These are phyloP conservation scores for Cataglyphis albicans DNA, from an alignment of 2,888 invertebrate species.

Conservation along the genomic window DNA sequence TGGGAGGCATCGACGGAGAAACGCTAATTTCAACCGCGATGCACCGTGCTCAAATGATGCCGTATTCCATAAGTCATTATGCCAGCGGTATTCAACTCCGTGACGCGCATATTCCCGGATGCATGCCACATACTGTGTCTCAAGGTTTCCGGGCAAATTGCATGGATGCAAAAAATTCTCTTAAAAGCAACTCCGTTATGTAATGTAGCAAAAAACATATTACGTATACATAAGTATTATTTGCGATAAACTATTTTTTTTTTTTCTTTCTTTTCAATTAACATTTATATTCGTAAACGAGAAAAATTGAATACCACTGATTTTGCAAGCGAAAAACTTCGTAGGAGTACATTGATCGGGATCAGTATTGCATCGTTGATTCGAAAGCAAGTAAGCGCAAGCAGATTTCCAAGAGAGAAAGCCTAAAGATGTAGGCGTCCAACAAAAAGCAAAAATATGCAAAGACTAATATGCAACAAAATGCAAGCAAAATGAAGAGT, in stretches of 20 bases:
- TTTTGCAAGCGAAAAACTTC: neutral
- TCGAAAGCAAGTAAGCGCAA: constrained; percentile 28
- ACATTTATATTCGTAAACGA: neutral
- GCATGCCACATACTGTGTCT: neutral
- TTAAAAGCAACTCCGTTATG: neutral
- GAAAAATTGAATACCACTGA: constrained; percentile 19
- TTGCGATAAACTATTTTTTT: neutral
- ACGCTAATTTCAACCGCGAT: constrained; percentile 30
- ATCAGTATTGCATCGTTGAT: constrained; percentile 13
- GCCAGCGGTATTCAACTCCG: constrained; percentile 21
- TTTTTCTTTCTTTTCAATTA: neutral
- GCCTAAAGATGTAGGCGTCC: neutral
- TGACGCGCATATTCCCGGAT: neutral
- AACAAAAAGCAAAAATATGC: constrained; percentile 8
- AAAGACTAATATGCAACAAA: neutral
- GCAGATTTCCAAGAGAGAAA: constrained; percentile 1
- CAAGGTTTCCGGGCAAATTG: constrained; percentile 6
- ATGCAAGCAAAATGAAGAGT: neutral
- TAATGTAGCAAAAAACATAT: neutral
- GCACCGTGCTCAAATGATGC: neutral
- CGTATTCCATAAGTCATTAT: constrained; percentile 3
- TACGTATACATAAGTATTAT: neutral
- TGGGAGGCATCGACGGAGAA: constrained; percentile 5
- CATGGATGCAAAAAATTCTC: neutral
- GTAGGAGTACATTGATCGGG: neutral